Percentiles rank a stretch among this genome's conserved stretches.
Conservation (phyloP, 2,797 vertebrate genomes). For the Sternotherus odoratus region DNA sequence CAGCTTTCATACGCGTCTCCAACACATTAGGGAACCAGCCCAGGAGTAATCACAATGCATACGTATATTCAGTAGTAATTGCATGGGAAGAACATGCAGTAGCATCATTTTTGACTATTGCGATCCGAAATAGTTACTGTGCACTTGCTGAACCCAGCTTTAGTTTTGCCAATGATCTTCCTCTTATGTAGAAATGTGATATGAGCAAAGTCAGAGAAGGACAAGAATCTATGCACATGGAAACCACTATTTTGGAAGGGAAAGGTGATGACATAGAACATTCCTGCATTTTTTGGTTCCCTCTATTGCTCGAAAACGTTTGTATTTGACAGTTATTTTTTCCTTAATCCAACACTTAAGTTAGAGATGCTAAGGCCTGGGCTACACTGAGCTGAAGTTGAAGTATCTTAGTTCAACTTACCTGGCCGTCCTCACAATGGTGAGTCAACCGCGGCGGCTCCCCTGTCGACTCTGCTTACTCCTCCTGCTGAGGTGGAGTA, state of each 20-base stretch:
- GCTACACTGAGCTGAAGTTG: no score
- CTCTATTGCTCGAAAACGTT: conserved; percentile 26
- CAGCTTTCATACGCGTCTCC: neutral
- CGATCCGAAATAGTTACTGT: neutral
- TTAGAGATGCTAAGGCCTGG: neutral
- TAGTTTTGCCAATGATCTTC: neutral
- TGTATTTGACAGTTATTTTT: neutral
- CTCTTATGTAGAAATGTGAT: neutral
- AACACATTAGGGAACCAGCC: neutral
- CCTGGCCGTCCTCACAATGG: no score
- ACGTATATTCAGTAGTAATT: neutral
- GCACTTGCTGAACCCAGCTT: neutral
- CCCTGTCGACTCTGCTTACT: no score
- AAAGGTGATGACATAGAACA: neutral
- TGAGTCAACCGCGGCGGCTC: no score
- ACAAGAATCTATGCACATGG: neutral
- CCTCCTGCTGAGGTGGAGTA: no score
- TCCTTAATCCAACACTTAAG: neutral
- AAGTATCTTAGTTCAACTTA: no score
- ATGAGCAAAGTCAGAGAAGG: neutral
- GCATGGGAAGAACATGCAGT: neutral
- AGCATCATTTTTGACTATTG: neutral
- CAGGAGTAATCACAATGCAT: neutral
- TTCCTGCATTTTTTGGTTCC: conserved; percentile 2
- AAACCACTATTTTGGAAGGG: neutral